These are phyloP conservation scores for Aproaerema taeniolella DNA, from an alignment of 2,888 invertebrate species.

Conservation along the genomic window DNA sequence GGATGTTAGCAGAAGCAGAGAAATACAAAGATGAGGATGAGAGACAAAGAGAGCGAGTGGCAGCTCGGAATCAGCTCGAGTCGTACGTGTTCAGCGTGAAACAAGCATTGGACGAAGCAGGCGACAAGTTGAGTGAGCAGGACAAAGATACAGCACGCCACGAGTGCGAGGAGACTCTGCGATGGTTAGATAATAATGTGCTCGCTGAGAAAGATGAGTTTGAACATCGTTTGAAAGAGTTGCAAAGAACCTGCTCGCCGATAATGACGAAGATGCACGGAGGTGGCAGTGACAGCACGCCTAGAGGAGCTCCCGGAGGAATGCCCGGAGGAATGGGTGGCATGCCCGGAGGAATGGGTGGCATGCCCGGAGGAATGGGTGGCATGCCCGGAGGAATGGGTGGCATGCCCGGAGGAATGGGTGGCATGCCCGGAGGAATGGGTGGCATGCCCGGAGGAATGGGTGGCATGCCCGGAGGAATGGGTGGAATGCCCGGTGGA, in stretches of 20 bases:
- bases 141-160: constrained; percentile 67
- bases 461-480: neutral
- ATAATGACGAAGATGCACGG: constrained; percentile 59
- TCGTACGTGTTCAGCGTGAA: constrained; percentile 73
- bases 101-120: constrained; percentile 75
- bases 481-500: constrained; percentile 6
- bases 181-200: constrained; percentile 80
- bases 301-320: too few relatives aligned
- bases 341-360: constrained; percentile 9
- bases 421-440: constrained; percentile 12
- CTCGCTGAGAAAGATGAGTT: constrained; percentile 77
- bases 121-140: constrained; percentile 66
- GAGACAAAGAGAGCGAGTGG: constrained; percentile 76
- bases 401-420: constrained; percentile 8
- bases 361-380: constrained; percentile 4
- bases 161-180: constrained; percentile 70
- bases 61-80: constrained; percentile 74
- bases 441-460: constrained; percentile 9
- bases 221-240: constrained; percentile 70
- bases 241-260: constrained; percentile 68
- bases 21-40: constrained; percentile 80
- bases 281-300: too few relatives aligned
- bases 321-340: constrained; percentile 49
- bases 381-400: constrained; percentile 4
- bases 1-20: constrained; percentile 39